Percentiles rank a stretch among this genome's conserved stretches.
These are phyloP conservation scores for Dromas ardeola DNA, from an alignment of 2,113 vertebrate genomes.

Conservation along the genomic window DNA sequence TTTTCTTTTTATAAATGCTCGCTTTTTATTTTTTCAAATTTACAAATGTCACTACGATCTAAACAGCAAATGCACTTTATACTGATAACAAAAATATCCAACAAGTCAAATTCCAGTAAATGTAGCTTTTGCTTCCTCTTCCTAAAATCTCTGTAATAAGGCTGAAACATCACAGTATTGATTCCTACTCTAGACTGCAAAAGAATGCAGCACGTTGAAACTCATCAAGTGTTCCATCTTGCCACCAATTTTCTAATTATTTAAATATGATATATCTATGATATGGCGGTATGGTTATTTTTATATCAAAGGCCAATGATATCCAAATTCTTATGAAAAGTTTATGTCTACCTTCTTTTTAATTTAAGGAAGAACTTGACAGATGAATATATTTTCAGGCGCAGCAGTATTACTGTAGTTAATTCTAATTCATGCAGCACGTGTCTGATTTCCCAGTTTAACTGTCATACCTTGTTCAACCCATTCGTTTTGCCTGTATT, in stretches of 20 bases:
- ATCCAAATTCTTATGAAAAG: neutral
- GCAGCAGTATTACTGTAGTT: neutral
- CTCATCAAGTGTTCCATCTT: neutral
- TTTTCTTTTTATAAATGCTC: neutral
- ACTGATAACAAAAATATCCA: neutral
- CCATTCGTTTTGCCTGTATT: neutral
- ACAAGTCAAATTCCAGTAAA: neutral
- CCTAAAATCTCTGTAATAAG: neutral
- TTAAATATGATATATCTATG: neutral
- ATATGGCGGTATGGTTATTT: neutral
- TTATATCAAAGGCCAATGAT: neutral
- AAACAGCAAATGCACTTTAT: neutral
- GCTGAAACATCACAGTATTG: neutral
- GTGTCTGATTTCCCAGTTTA: slow-evolving; percentile 14
- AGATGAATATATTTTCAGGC: neutral
- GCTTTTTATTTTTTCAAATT: neutral
- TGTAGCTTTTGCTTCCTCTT: neutral
- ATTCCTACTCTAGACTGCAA: neutral
- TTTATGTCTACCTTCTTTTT: neutral
- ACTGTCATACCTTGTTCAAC: neutral
- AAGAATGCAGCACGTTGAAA: neutral
- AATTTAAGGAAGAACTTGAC: neutral
- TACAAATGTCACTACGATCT: neutral
- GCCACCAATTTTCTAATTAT: neutral
- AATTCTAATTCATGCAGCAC: slow-evolving; percentile 14